These are phyloP conservation scores for Microcebus ravelobensis DNA, from an alignment of 2,113 vertebrate genomes.

Conservation along the genomic window DNA sequence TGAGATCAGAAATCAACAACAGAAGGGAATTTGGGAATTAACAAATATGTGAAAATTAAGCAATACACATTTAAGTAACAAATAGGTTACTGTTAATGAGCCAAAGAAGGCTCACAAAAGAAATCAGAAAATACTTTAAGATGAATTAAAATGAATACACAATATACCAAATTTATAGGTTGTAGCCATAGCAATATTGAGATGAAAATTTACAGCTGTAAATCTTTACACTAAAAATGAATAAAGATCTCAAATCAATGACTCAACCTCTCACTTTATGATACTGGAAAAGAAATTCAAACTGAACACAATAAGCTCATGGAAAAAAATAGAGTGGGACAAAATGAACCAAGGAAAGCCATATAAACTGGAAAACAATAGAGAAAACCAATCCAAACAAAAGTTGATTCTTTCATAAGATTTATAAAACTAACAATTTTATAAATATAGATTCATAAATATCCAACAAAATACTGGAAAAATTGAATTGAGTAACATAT, in stretches of 20 bases:
- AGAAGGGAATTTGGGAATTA: background rate
- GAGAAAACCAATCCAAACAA: background rate
- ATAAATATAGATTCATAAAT: background rate
- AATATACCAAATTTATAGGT: background rate
- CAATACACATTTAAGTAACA: background rate
- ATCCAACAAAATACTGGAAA: background rate
- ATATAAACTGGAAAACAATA: background rate
- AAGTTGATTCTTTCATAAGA: background rate
- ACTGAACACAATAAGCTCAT: background rate
- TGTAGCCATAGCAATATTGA: background rate
- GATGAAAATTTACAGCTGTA: background rate
- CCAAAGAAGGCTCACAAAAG: background rate
- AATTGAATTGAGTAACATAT: background rate
- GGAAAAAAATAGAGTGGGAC: background rate
- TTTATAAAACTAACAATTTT: background rate
- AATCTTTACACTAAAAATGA: background rate
- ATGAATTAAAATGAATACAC: background rate
- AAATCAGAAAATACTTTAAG: background rate
- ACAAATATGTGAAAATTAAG: background rate
- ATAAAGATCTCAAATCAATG: background rate
- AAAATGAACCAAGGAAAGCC: background rate
- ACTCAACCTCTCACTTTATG: background rate
- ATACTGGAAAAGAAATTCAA: background rate
- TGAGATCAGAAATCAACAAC: background rate
- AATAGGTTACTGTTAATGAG: no score